Evolutionary conservation across 2,797 vertebrate species (phyloP), one percentile per base, ranked within the genome.

Genomic region (Lerista edwardsae): DNA sequence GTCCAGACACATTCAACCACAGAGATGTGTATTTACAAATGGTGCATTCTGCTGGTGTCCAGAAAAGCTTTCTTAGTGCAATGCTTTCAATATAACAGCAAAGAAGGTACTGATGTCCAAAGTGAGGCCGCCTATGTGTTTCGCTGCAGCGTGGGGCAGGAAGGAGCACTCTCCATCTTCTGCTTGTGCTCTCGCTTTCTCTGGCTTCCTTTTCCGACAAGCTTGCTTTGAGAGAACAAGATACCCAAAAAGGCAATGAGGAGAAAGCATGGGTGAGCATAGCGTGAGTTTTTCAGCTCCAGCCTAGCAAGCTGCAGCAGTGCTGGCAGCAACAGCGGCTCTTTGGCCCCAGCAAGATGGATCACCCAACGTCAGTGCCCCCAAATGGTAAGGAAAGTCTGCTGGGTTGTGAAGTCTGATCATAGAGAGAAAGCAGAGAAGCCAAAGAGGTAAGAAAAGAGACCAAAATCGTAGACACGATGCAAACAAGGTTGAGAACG

Each of bases 1-100:
- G 87, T 7, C 84, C 57, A 23, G 79, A 92, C 84, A 74, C 89
- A 90, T 2, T 67, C 92, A 89, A 91, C 91, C 91, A 51, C 79
- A 90, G 75, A 90, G 90, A 87, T 91, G 89, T 90, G 79, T 94
- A 95, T 94, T 94, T 94, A 94, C 93, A 94, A 0, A 73, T 84
- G 89, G 84, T 76, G 89, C 87, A 86, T 78, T 87, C 87, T 93
- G 93, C 87, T 87, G 61, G 72, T 34, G 79, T 77, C 91, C 88
- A 90, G 90, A 92, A 94, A 87, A 93, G 83, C 47, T 93, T 88
- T 92, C 92, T 51, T 90, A 51, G 86, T 91, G 93, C 88, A 91
- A 85, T 84, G 88, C 86, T 90, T 86, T 87, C 23, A 72, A 79
- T 71, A 79, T 23, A 88, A 91, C 88, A 88, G 91, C 91, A 89